phyloP scores from a whole-genome alignment of 2,113 vertebrate species.

The Gymnarchus niloticus region DNA sequence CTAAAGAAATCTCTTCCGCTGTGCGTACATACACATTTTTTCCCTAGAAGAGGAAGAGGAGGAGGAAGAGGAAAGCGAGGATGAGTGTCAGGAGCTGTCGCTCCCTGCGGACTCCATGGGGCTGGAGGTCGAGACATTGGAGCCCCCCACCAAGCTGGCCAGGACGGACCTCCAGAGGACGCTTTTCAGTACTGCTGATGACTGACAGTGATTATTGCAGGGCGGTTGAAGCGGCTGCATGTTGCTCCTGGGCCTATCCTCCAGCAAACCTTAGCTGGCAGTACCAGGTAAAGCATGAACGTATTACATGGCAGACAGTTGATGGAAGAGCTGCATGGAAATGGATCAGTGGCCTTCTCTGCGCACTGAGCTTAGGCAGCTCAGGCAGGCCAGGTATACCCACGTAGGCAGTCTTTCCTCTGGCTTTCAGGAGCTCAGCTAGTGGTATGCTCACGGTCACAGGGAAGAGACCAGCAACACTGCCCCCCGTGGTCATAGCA shows the following conservation, averaged over 20 bases:
- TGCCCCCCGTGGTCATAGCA: background rate
- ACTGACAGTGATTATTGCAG: constrained; percentile 46
- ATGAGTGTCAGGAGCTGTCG: constrained; percentile 80
- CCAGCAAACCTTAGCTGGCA: too few relatives aligned
- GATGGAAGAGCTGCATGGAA: background rate
- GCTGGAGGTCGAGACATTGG: constrained; percentile 72
- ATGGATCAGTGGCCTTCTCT: too few relatives aligned
- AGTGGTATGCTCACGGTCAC: too few relatives aligned
- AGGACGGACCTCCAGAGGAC: constrained; percentile 68
- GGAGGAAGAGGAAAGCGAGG: constrained; percentile 85
- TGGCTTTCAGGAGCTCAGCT: too few relatives aligned
- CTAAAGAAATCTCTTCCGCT: background rate
- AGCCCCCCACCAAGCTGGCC: constrained; percentile 80
- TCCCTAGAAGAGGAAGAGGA: constrained; percentile 83
- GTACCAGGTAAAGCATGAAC: background rate
- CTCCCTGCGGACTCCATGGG: constrained; percentile 63
- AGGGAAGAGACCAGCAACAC: too few relatives aligned
- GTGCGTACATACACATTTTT: constrained; percentile 24
- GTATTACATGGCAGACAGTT: background rate
- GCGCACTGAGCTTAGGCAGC: too few relatives aligned
- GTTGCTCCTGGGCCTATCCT: background rate
- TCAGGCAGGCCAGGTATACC: too few relatives aligned
- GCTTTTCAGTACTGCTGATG: constrained; percentile 59
- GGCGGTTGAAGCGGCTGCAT: background rate
- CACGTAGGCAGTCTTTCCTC: too few relatives aligned